These are phyloP conservation scores for Ceriagrion tenellum DNA, from an alignment of 2,888 invertebrate genomes.

Conservation along the genomic window DNA sequence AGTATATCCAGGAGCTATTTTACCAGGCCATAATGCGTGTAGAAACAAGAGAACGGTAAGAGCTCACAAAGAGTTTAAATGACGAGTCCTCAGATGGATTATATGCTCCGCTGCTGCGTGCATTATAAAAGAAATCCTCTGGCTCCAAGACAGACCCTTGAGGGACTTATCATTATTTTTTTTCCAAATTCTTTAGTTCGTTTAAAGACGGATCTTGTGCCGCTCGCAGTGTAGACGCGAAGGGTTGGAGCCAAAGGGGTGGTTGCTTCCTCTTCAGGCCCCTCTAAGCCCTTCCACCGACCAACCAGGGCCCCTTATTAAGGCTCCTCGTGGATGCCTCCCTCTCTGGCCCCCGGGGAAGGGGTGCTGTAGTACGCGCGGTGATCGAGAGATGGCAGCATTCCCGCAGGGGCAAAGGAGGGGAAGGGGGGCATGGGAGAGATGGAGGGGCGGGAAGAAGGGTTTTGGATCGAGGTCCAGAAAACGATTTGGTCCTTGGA, in stretches of 20 bases:
- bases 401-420: background rate
- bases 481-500: constrained; percentile 62
- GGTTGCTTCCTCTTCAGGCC: background rate
- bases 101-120: background rate
- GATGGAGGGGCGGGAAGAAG: background rate
- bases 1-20: no score
- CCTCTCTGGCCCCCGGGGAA: background rate
- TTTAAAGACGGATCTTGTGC: background rate
- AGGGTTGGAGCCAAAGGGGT: background rate
- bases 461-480: constrained; percentile 60
- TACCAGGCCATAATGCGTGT: no score
- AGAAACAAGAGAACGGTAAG: no score
- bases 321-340: background rate
- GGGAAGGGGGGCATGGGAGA: background rate
- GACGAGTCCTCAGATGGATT: background rate
- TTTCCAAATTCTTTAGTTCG: background rate
- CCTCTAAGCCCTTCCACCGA: background rate
- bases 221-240: background rate
- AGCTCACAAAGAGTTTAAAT: no score
- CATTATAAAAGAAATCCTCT: background rate
- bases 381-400: background rate
- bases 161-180: background rate
- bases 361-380: constrained; percentile 7
- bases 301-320: background rate
- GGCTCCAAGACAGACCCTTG: background rate